Conservation (phyloP, 53 echinoderm and acorn worm species). For the Antedon mediterranea region DNA sequence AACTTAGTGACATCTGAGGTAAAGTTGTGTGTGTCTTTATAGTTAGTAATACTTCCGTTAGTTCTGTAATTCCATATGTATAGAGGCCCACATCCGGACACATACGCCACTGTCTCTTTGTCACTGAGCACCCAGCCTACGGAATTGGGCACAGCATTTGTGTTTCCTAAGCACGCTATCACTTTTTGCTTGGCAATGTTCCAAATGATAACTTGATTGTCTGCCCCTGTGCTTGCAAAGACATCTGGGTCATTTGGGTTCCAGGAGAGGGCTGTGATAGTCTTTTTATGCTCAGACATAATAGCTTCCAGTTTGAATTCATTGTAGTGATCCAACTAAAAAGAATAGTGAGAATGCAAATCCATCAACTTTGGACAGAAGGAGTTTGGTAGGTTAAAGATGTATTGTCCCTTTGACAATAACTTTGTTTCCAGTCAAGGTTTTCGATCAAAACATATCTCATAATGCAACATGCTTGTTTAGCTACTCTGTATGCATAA, state of each 20-base stretch:
- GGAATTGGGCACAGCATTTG: slow-evolving; percentile 39
- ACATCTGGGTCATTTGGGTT: slow-evolving; percentile 64
- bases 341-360: slow-evolving; percentile 1
- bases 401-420: too few relatives aligned
- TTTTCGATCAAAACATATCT: too few relatives aligned
- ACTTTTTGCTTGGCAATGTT: slow-evolving; percentile 56
- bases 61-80: slow-evolving; percentile 41
- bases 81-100: slow-evolving; percentile 52
- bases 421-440: too few relatives aligned
- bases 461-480: too few relatives aligned
- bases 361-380: too few relatives aligned
- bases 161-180: slow-evolving; percentile 32
- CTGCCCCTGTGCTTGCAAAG: slow-evolving; percentile 75
- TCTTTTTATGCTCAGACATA: slow-evolving; percentile 93
- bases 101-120: slow-evolving; percentile 38
- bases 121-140: slow-evolving; percentile 69
- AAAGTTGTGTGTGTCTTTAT: slow-evolving; percentile 64
- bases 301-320: slow-evolving; percentile 92
- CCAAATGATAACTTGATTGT: slow-evolving; percentile 62
- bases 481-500: too few relatives aligned
- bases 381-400: too few relatives aligned
- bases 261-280: slow-evolving; percentile 77
- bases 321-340: slow-evolving; percentile 69
- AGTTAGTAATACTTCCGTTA: slow-evolving; percentile 18
- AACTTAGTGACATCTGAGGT: slow-evolving; percentile 68